phyloP scores from a whole-genome alignment of 2,113 vertebrate genomes.

The Equus quagga region DNA sequence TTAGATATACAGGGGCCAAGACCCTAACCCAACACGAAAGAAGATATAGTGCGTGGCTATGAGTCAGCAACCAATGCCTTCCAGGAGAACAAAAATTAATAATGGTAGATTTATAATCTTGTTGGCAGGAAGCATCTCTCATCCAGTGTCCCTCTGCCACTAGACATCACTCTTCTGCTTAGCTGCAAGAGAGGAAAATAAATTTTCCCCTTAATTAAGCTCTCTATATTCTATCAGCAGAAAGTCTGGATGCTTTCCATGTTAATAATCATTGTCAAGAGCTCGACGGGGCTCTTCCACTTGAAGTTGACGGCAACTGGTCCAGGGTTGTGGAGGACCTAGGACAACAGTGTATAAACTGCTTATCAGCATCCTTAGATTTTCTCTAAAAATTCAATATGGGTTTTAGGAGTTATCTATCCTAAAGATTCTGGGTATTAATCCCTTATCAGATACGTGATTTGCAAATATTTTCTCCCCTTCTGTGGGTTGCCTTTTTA shows the following conservation, averaged over 20 bases:
- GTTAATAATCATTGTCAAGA: background rate
- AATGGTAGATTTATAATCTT: background rate
- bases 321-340: background rate
- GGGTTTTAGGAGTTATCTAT: background rate
- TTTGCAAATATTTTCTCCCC: background rate
- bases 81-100: background rate
- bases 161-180: background rate
- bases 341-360: background rate
- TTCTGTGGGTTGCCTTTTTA: background rate
- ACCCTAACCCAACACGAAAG: background rate
- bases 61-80: background rate
- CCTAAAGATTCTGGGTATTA: background rate
- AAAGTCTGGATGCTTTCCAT: background rate
- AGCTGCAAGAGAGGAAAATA: background rate
- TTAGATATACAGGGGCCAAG: background rate
- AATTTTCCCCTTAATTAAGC: background rate
- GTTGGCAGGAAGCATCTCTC: background rate
- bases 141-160: background rate
- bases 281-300: background rate
- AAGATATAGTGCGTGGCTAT: rapidly evolving
- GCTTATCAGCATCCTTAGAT: background rate
- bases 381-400: background rate
- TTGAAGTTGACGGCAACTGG: too few species aligned
- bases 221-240: background rate
- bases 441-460: background rate